Base-by-base conservation (phyloP, 2,888 invertebrate species). In the Diloba caeruleocephala region DNA sequence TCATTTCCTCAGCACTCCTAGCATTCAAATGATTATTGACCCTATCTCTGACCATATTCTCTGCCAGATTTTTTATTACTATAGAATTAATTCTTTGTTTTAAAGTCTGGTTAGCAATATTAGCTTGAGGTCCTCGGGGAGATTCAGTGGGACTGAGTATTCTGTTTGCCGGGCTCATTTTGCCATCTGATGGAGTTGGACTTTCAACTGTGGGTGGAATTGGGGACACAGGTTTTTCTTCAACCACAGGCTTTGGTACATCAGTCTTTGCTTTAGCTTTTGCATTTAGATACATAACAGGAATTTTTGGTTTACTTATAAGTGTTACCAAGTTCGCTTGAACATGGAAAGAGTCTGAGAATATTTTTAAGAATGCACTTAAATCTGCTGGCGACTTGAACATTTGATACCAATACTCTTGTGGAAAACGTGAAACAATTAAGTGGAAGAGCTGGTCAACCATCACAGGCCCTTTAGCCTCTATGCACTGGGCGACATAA, bases 311-410 rank as follows among this genome's bases (percentile, higher is more conserved):
- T 82, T 96, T 95, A 82, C 96, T 96, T 74, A 97, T 95, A 68
- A 98, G 90, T 50, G 97, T 97, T 76, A 98, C 98, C 87, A 98
- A 95, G 93, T 98, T 98, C 44, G 98, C 96, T 84, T 98, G 98
- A 59, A 99, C 98, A 85, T 98, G 97, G 90, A 98, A 98, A 76
- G 97, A 96, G 85, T 98, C 97, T n/a, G 98, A 97, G 85, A 98
- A 98, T 91, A 99, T 95, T 86, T 98, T 97, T 44, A 99, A 93
- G 84, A 99, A 98, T 37, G 98, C 98, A 39, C 96, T 96, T 69
- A 99, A 93, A 89, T 99, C 98, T 49, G 96, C 96, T 0, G 98
- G 96, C 2, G 97, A 98, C 84, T 98, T 98, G 79, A 98, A 98
- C 92, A 98, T 96, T 78, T 96, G 96, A 76, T 96, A 95, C 96